Base-by-base conservation (phyloP, 53 echinoderm and acorn worm genomes). In the Holothuria scabra region DNA sequence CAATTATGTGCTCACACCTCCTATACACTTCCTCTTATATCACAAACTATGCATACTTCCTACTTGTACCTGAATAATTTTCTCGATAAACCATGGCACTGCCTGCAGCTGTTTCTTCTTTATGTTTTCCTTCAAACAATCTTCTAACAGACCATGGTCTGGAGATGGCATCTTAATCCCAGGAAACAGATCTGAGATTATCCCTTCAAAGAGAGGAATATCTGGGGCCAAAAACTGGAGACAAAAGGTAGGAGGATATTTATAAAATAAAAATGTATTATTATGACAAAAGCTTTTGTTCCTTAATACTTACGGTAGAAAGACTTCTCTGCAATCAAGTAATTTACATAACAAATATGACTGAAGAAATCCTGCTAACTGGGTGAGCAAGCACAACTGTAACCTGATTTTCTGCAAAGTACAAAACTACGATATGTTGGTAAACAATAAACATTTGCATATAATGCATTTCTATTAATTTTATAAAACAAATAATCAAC, bases 51-150 rank as follows among this genome's bases (percentile, higher is more conserved):
- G 7, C 41, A 8, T 8, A 41, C 10, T 41, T 10, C 41, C 41
- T 6, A 41, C 18, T 41, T 41, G 10, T 52, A 95, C 96, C 93
- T 95, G 96, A 2, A 95, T 93, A 80, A 95, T 95, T 63, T 95
- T 95, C 62, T 95, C 95, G 84, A 95, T 95, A 79, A 95, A 95
- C 96, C 96, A 95, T 18, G 96, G 96, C 10, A 95, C 91, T 56
- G 89, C 62, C 60, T 93, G 93, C 16, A 95, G 85, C 65, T 91
- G 89, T 59, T 85, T 91, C 60, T 84, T 93, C 30, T 72, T 32
- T 28, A 95, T 93, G 74, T 91, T 91, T 55, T 79, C 81, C 30
- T 79, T 83, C n/a, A 95, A 88, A 28, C 91, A 87, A 48, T 84
- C 86, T 67, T 91, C 90, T 24, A 95, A 61, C 37, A 85, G 83